Evolutionary conservation across 1,140 invertebrate genomes (phyloP).

Genomic region (Daktulosphaira vitifoliae): DNA sequence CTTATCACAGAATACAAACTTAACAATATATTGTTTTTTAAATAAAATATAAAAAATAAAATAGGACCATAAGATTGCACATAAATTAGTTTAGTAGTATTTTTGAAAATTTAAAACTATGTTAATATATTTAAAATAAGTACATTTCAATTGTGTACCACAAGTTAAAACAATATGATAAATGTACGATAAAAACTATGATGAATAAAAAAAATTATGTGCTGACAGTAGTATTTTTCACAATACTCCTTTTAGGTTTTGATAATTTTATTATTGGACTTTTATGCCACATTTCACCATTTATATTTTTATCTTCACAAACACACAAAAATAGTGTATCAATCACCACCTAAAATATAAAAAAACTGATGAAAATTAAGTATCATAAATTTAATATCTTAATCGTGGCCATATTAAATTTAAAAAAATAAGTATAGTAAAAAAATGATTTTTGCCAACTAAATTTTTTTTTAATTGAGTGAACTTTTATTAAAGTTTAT

Average conservation of each 20-base stretch:
- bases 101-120: conserved; percentile 2
- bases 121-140: background rate
- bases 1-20: no score
- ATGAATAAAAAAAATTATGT: background rate
- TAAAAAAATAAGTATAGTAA: no score
- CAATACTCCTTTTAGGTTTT: conserved; percentile 12
- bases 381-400: no score
- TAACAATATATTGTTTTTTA: no score
- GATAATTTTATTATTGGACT: conserved; percentile 30
- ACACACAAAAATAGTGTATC: conserved; percentile 92
- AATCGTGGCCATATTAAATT: no score
- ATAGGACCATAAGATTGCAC: background rate
- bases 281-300: conserved; percentile 36
- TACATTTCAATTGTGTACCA: background rate
- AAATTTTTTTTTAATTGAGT: no score
- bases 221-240: conserved; percentile 11
- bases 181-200: background rate
- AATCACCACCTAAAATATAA: conserved; percentile 71
- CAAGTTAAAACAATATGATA: background rate
- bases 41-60: no score
- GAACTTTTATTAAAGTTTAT: no score
- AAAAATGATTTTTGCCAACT: no score
- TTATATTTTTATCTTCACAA: conserved; percentile 61
- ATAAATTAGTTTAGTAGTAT: background rate
- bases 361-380: no score